Percentiles rank a stretch among this genome's conserved stretches.
These are phyloP conservation scores for Cardinalis cardinalis DNA, from an alignment of 2,113 vertebrate genomes.

Conservation along the genomic window DNA sequence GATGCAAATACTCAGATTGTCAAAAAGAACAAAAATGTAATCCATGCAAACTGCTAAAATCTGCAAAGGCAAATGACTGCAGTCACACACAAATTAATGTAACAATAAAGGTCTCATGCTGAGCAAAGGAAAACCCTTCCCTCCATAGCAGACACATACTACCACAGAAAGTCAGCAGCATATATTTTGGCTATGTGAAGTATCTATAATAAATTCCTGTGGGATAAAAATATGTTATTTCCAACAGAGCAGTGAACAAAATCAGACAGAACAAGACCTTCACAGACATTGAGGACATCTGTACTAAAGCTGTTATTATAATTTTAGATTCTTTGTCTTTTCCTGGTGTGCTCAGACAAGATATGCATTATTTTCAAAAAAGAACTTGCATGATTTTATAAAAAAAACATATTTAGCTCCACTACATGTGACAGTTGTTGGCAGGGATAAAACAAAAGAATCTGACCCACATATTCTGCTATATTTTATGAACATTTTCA, in stretches of 20 bases:
- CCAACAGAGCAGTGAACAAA: background rate
- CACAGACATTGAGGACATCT: fast-evolving
- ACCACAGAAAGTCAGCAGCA: background rate
- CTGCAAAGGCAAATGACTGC: background rate
- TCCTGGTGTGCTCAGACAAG: background rate
- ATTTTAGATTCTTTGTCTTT: background rate
- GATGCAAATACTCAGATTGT: background rate
- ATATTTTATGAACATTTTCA: background rate
- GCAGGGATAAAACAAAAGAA: background rate
- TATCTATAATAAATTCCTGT: background rate
- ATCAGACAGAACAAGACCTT: background rate
- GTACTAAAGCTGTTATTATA: background rate
- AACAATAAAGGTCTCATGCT: background rate
- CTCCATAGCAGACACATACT: background rate
- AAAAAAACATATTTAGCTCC: background rate
- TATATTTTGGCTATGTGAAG: background rate
- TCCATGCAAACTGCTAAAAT: background rate
- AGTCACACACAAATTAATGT: background rate
- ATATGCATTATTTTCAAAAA: background rate
- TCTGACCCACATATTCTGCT: background rate
- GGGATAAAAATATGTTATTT: background rate
- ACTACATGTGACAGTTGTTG: background rate
- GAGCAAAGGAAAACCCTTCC: background rate
- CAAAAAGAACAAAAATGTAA: background rate
- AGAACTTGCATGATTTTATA: background rate